phyloP scores from a whole-genome alignment of 2,888 invertebrate species.

The Scaptomyza polygonia region DNA sequence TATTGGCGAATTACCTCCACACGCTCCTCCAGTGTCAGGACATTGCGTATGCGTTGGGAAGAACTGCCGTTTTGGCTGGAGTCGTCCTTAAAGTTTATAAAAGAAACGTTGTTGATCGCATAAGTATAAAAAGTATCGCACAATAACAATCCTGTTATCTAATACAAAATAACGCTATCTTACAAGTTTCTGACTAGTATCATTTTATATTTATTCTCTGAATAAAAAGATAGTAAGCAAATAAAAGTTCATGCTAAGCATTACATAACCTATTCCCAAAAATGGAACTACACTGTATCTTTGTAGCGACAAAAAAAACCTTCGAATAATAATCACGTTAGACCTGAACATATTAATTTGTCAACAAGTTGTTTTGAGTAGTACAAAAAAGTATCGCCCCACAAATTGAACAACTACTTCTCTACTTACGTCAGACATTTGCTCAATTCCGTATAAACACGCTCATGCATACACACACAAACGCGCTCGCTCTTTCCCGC shows the following conservation, averaged over 20 bases:
- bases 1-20: constrained; percentile 81
- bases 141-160: neutral
- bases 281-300: neutral
- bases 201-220: neutral
- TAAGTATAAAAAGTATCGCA: no score
- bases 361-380: constrained; percentile 16
- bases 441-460: constrained; percentile 22
- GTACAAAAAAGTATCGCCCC: constrained; percentile 12
- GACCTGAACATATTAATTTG: constrained; percentile 32
- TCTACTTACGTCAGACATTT: constrained; percentile 71
- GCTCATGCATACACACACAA: constrained; percentile 19
- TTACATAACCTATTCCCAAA: constrained; percentile 14
- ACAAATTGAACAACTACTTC: constrained; percentile 18
- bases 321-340: constrained; percentile 17
- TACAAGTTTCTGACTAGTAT: neutral
- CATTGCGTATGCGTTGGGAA: constrained; percentile 74
- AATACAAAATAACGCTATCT: neutral
- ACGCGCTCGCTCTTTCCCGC: constrained; percentile 19
- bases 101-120: neutral
- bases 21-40: constrained; percentile 80
- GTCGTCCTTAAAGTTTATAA: constrained; percentile 44
- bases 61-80: constrained; percentile 24
- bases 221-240: neutral
- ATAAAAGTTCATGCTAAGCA: neutral
- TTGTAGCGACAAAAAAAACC: neutral